A percentile compares a stretch with the other conserved stretches of the same genome.
These are phyloP conservation scores for Taurulus bubalis DNA, from an alignment of 2,113 vertebrate genomes.

Conservation along the genomic window DNA sequence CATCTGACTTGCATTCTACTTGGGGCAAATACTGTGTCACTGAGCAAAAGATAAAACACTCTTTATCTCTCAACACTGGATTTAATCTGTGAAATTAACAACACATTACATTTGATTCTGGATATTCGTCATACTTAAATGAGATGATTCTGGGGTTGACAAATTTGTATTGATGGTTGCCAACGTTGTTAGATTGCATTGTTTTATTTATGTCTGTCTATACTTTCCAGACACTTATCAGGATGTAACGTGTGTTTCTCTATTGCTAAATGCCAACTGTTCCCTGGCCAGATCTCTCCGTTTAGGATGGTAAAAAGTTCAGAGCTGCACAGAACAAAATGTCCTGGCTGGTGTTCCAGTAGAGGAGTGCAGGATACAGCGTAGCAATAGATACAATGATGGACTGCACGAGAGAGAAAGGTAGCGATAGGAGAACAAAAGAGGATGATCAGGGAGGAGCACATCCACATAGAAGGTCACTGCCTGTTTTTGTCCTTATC, in stretches of 20 bases:
- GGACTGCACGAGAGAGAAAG: conserved; percentile 10
- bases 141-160: neutral
- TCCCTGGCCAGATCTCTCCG: neutral
- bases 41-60: neutral
- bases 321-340: conserved; percentile 30
- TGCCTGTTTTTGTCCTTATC: conserved; percentile 1
- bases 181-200: neutral
- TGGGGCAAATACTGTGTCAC: neutral
- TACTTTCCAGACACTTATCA: neutral
- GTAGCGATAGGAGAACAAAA: conserved; percentile 32
- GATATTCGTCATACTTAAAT: no score
- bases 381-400: conserved; percentile 10
- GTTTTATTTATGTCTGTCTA: neutral
- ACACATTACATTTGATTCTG: neutral
- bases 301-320: conserved; percentile 12
- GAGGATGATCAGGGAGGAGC: conserved; percentile 33
- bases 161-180: neutral
- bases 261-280: neutral
- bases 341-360: conserved; percentile 25
- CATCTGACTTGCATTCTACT: neutral
- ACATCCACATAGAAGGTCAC: conserved; percentile 42
- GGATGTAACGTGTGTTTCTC: neutral
- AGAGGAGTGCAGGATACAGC: conserved; percentile 5
- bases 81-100: conserved; percentile 19
- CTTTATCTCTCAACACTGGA: conserved; percentile 2